These are phyloP conservation scores for Platyura marginata DNA, from an alignment of 1,140 invertebrate genomes.

Conservation along the genomic window DNA sequence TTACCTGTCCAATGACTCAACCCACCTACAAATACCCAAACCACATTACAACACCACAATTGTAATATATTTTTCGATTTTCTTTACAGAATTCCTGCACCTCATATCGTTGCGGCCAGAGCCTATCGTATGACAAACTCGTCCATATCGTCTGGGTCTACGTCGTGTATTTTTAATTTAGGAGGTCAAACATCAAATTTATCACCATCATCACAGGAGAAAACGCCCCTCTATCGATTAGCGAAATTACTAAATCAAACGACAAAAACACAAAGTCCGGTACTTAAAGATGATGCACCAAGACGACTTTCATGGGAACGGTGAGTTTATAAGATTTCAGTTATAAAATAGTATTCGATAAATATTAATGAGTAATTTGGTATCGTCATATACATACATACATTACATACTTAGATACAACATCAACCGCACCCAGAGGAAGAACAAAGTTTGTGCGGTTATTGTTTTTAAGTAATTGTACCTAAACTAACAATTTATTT, in stretches of 20 bases:
- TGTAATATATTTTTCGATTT: neutral
- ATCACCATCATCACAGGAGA: slow-evolving; percentile 8
- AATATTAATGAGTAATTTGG: no score
- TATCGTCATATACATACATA: neutral
- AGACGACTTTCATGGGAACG: slow-evolving; percentile 61
- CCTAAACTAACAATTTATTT: no score
- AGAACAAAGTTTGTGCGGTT: neutral
- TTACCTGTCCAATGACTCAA: no score
- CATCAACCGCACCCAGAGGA: neutral
- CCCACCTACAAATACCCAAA: no score
- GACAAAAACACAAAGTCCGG: slow-evolving; percentile 24
- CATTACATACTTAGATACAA: neutral
- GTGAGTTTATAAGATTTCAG: slow-evolving; percentile 32
- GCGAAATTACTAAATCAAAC: slow-evolving; percentile 47
- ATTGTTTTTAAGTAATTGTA: no score
- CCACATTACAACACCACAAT: no score
- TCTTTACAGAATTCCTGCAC: slow-evolving; percentile 24
- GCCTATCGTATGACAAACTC: slow-evolving; percentile 28
- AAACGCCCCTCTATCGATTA: slow-evolving; percentile 40
- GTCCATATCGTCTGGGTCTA: slow-evolving; percentile 5
- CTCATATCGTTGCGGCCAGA: slow-evolving; percentile 31
- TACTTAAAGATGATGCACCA: slow-evolving; percentile 18
- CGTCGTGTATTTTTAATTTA: neutral
- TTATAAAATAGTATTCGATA: no score
- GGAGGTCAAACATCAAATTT: neutral